Evolutionary conservation across 2,797 vertebrate species (phyloP).

Genomic region (Chiroxiphia lanceolata): DNA sequence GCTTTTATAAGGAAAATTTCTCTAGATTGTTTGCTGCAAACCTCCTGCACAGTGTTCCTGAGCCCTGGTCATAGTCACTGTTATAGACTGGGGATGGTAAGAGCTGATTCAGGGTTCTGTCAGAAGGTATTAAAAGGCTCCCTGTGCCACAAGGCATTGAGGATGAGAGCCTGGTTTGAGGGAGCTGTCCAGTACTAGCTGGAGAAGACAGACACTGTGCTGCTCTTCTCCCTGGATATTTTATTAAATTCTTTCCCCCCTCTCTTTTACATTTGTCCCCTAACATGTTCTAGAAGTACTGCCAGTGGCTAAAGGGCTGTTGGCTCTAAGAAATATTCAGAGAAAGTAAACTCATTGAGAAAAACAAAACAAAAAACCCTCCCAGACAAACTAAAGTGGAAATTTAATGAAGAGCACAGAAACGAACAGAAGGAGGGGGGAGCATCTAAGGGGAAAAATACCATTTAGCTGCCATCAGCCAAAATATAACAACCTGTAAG

Average conservation of each 20-base stretch:
- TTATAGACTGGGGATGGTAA: not conserved
- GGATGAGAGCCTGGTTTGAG: not conserved
- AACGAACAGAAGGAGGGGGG: not conserved
- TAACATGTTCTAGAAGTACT: not conserved
- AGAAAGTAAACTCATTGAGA: not conserved
- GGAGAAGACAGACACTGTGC: not conserved
- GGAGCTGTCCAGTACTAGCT: conserved; percentile 63
- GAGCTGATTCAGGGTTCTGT: not conserved
- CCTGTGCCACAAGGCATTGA: not conserved
- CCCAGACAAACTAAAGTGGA: not conserved
- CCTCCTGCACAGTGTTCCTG: not conserved
- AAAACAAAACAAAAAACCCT: not conserved
- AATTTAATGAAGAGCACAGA: not conserved
- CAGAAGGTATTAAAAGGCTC: not conserved
- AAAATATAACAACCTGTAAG: not conserved
- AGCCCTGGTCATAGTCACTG: not conserved
- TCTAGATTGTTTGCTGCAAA: not conserved
- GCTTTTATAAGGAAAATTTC: not conserved
- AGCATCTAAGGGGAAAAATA: not conserved
- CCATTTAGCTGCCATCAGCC: not conserved
- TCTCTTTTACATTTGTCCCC: not conserved
- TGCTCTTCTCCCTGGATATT: not conserved
- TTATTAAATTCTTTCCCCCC: not conserved
- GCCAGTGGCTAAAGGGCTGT: not conserved
- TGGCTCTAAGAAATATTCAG: not conserved